These are phyloP conservation scores for Micrasema longulum DNA, from an alignment of 1,140 invertebrate species.

Conservation along the genomic window DNA sequence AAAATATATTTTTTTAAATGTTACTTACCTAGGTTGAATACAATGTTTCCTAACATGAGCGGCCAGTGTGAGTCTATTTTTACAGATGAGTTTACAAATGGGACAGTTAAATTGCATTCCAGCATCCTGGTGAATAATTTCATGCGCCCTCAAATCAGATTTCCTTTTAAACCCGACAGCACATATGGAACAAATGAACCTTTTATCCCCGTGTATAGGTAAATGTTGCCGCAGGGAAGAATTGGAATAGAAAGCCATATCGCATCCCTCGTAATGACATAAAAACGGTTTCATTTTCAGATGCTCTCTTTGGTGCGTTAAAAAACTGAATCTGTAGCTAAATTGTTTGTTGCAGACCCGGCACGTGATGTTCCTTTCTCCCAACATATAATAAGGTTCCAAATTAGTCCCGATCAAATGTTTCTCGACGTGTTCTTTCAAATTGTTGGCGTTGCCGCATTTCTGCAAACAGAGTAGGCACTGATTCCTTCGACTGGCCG, in stretches of 20 bases:
- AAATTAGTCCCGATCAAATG: constrained; percentile 44
- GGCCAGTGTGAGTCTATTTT: constrained; percentile 47
- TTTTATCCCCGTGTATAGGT: constrained; percentile 43
- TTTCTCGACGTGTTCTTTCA: constrained; percentile 43
- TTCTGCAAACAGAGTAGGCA: constrained; percentile 50
- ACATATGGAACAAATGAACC: constrained; percentile 49
- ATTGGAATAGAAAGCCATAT: constrained; percentile 40
- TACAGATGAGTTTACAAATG: constrained; percentile 42
- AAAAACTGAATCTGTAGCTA: constrained; percentile 42
- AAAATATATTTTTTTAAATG: no score
- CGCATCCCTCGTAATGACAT: constrained; percentile 42
- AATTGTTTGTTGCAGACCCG: constrained; percentile 41
- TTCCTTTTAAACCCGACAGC: constrained; percentile 48
- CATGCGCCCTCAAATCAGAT: constrained; percentile 47
- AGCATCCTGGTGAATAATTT: constrained; percentile 52
- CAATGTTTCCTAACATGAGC: constrained; percentile 51
- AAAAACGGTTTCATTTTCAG: constrained; percentile 49
- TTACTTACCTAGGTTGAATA: constrained; percentile 41
- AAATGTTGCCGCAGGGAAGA: constrained; percentile 43
- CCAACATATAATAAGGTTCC: constrained; percentile 48
- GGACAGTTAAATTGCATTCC: constrained; percentile 43
- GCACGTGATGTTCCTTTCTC: constrained; percentile 44
- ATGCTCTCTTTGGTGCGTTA: constrained; percentile 49
- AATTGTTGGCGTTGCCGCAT: constrained; percentile 31
- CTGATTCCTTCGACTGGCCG: constrained; percentile 31